These are phyloP conservation scores for Caenorhabditis remanei DNA, from an alignment of 1,140 invertebrate species.

Conservation along the genomic window DNA sequence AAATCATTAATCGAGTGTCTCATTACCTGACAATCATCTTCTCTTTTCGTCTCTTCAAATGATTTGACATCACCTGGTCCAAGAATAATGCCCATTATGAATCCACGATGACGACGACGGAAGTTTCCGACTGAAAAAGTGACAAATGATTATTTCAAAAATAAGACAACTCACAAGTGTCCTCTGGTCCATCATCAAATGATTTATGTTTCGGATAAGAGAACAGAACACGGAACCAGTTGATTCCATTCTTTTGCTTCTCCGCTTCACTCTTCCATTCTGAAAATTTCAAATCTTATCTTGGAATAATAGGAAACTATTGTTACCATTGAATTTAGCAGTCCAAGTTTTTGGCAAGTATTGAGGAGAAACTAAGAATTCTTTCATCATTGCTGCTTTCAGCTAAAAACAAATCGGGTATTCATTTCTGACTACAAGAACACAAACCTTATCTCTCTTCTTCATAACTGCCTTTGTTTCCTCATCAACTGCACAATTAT, in stretches of 20 bases:
- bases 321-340: slow-evolving; percentile 23
- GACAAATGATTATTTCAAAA: not conserved
- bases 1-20: not conserved
- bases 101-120: not conserved
- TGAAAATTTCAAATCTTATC: not conserved
- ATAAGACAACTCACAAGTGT: slow-evolving; percentile 18
- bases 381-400: slow-evolving; percentile 48
- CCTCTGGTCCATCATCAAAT: slow-evolving; percentile 37
- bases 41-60: slow-evolving; percentile 42
- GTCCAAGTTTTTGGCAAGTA: slow-evolving; percentile 46
- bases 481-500: slow-evolving; percentile 42
- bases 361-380: slow-evolving; percentile 33
- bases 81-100: slow-evolving; percentile 14
- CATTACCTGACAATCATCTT: slow-evolving; percentile 22
- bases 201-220: slow-evolving; percentile 27
- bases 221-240: slow-evolving; percentile 43
- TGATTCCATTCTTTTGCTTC: slow-evolving; percentile 47
- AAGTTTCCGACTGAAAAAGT: slow-evolving; percentile 37
- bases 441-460: slow-evolving; percentile 15
- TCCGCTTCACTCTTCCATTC: slow-evolving; percentile 33
- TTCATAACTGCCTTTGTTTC: slow-evolving; percentile 40
- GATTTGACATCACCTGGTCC: slow-evolving; percentile 35
- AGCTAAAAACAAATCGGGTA: not conserved
- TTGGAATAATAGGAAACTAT: not conserved
- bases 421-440: too few species aligned